Evolutionary conservation across 2,797 vertebrate species (phyloP).

Genomic region (Phaenicophaeus curvirostris): DNA sequence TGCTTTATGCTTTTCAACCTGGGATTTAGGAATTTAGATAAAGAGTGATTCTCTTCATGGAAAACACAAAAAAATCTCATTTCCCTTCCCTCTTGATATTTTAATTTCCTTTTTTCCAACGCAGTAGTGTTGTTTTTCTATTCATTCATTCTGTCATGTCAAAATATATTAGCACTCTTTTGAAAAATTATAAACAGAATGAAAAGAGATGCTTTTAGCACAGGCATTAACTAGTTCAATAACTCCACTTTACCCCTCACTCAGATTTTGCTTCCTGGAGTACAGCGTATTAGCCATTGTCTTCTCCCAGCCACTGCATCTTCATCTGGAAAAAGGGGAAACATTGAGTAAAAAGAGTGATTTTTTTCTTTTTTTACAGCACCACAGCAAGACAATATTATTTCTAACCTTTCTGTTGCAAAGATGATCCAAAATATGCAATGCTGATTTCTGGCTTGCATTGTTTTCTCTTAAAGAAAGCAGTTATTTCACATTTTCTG

Average conservation of each 20-base stretch:
- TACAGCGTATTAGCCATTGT: background rate
- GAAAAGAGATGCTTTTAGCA: conserved; percentile 5
- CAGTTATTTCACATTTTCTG: background rate
- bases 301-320: background rate
- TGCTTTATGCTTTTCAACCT: conserved; percentile 6
- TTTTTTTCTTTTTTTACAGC: background rate
- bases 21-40: conserved; percentile 2
- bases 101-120: background rate
- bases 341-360: background rate
- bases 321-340: background rate
- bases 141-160: background rate
- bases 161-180: conserved; percentile 4
- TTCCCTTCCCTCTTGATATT: background rate
- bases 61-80: conserved; percentile 11
- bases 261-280: background rate
- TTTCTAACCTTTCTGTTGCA: background rate
- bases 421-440: background rate
- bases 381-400: background rate
- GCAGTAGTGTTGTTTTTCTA: background rate
- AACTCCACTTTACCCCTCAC: background rate
- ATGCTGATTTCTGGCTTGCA: background rate
- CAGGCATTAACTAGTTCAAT: background rate
- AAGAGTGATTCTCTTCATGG: background rate
- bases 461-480: background rate
- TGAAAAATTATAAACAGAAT: conserved; percentile 5